These are phyloP conservation scores for Tetramorium alpestre DNA, from an alignment of 1,140 invertebrate species.

Conservation along the genomic window DNA sequence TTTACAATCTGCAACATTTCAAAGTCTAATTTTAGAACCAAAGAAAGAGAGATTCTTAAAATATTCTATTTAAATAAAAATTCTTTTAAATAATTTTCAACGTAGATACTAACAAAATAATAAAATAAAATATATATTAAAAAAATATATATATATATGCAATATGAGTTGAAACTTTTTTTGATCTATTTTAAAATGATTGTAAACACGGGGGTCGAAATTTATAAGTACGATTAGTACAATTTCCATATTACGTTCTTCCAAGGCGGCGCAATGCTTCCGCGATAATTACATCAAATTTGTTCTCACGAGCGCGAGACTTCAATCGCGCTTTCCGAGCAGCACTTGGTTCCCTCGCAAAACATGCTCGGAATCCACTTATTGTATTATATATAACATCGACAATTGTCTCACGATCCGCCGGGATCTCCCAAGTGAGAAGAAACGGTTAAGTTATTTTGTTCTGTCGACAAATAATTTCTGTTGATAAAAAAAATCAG, in stretches of 20 bases:
- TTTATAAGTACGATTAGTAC: constrained; percentile 28
- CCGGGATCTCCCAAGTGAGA: constrained; percentile 30
- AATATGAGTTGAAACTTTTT: neutral
- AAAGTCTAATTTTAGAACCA: neutral
- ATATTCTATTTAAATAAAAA: neutral
- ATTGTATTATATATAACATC: constrained; percentile 58
- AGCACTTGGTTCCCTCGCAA: constrained; percentile 33
- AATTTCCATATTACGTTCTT: constrained; percentile 35
- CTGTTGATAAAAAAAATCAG: constrained; percentile 11
- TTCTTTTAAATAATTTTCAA: neutral
- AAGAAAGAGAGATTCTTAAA: neutral
- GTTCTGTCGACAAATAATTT: constrained; percentile 45
- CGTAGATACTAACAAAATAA: neutral
- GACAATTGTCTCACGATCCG: constrained; percentile 53
- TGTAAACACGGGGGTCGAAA: neutral
- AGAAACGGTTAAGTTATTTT: constrained; percentile 46
- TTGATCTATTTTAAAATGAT: neutral
- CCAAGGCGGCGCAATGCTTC: constrained; percentile 5
- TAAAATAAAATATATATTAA: neutral
- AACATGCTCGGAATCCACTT: constrained; percentile 43
- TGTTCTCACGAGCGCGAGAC: constrained; percentile 55
- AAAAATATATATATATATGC: neutral
- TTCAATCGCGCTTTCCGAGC: constrained; percentile 7
- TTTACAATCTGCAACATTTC: neutral
- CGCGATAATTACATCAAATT: constrained; percentile 57